Evolutionary conservation across 2,797 vertebrate genomes (phyloP), one percentile per base, ranked within the genome.

Genomic region (Hydrolagus colliei): DNA sequence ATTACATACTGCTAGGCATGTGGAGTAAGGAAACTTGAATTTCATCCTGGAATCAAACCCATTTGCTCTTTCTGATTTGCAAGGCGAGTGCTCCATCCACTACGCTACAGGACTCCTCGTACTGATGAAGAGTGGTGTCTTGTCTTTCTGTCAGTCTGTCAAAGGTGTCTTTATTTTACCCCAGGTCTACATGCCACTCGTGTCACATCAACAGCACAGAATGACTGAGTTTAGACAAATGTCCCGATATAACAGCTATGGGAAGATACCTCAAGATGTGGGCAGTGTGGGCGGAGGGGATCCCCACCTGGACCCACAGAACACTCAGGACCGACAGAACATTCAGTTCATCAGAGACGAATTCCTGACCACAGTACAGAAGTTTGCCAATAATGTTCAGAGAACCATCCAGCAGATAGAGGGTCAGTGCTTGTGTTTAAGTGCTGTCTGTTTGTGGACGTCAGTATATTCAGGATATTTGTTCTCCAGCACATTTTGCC

Each of bases 311-410:
- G 63, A 2, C 0, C 27, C 9, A 1, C 0, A 86, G 13, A 86
- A 88, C 7, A 5, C 87, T 0, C 14, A 35, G 16, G 92, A 92
- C 85, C 87, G 90, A 2, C 89, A 85, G 52, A 87, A 89, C 35
- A 20, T 88, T 32, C 86, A 91, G 4, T 14, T 89, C 0, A 88
- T 89, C 22, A 92, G 93, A 0, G 94, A 94, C 72, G 95, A 97
- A 65, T 88, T 95, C 86, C 90, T 96, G 68, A 94, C 94, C 89
- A 94, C 91, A 72, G 82, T 90, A 0, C 91, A 96, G 89, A 97
- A 96, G 86, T 95, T 93, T 86, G 87, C 92, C 20, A 91, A 72
- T 67, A 88, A 90, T 71, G 88, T 95, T 88, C 94, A 94, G 80
- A 90, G 89, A 76, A 94, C 91, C 27, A 61, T 94, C 41, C 95